Conservation (phyloP, 2,888 invertebrate genomes). For the Hirtodrosophila cameraria region DNA sequence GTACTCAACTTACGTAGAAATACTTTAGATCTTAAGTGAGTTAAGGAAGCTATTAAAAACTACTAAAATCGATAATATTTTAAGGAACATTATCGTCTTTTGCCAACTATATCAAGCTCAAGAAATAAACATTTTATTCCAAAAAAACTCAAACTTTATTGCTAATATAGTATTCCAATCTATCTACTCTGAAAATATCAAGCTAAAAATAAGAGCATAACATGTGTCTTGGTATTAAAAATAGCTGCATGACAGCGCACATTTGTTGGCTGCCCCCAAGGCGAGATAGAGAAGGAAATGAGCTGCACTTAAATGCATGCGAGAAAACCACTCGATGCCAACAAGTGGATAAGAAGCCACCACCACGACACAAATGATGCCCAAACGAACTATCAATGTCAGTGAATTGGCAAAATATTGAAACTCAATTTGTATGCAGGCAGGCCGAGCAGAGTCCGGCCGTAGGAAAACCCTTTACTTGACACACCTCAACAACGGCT, state of each 20-base stretch:
- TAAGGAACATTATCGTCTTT: no score
- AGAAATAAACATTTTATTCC: no score
- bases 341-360: conserved; percentile 81
- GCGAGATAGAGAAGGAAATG: conserved; percentile 77
- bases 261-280: conserved; percentile 49
- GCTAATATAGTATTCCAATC: no score
- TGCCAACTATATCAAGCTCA: no score
- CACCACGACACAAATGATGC: conserved; percentile 79
- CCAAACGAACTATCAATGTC: conserved; percentile 81
- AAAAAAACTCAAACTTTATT: neutral
- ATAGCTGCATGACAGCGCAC: conserved; percentile 68
- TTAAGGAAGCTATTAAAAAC: no score
- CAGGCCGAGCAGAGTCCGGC: conserved; percentile 55
- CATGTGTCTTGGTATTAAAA: conserved; percentile 55
- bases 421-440: conserved; percentile 77
- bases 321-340: conserved; percentile 79
- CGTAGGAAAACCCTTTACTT: conserved; percentile 75
- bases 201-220: conserved; percentile 14
- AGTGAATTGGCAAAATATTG: conserved; percentile 80
- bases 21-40: no score
- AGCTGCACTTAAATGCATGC: conserved; percentile 77
- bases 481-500: conserved; percentile 76
- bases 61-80: no score
- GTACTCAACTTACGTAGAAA: no score
- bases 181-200: neutral